Base-by-base conservation (phyloP, 2,888 invertebrate species). In the Cosmia trapezina region DNA sequence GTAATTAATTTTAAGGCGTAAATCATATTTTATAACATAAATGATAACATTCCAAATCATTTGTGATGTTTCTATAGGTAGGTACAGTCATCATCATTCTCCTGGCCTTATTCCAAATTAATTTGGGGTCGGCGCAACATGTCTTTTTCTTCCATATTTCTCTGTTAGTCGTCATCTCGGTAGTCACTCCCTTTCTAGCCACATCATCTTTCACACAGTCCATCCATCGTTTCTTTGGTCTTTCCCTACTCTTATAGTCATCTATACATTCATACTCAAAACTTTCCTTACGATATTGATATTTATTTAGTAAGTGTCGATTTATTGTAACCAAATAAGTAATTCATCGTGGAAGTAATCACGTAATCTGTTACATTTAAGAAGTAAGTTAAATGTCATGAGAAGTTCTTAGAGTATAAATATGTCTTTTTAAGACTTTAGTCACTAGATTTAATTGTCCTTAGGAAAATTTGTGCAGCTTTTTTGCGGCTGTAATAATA, bases 1-100 rank as follows among this genome's bases (percentile, higher is more conserved):
- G 71, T 71, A 59, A 59, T 19, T 19, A 19, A 71, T 22, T 19
- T 45, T 59, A 59, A 37, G 22, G 17, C 1, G 45, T 71, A 4
- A 43, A 71, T 41, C 1, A 5, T 54, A 37, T 45, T 53, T 70
- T 47, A 53, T 47, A 60, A 71, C 17, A 43, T 43, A 33, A 43
- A 43, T 43, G 37, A 28, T 5, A 45, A 59, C 43, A 51, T 71
- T 71, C 51, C 71, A 71, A 57, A 41, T 45, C 0, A 37, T 47
- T 70, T 0, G 17, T 22, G 12, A 47, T 68, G 2, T 68, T 41
- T 41, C 43, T 68, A 17, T 12, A 57, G 37, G 37, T 12, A 57
- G 37, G 37, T 37, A 37, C 6, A 62, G 14, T 33, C 14, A n/a
- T 5, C 6, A 19, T 14, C 2, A 6, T 37, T 33, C 8, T 17